Evolutionary conservation across 2,797 vertebrate genomes (phyloP).

Genomic region (Tenualosa thibaudeaui): DNA sequence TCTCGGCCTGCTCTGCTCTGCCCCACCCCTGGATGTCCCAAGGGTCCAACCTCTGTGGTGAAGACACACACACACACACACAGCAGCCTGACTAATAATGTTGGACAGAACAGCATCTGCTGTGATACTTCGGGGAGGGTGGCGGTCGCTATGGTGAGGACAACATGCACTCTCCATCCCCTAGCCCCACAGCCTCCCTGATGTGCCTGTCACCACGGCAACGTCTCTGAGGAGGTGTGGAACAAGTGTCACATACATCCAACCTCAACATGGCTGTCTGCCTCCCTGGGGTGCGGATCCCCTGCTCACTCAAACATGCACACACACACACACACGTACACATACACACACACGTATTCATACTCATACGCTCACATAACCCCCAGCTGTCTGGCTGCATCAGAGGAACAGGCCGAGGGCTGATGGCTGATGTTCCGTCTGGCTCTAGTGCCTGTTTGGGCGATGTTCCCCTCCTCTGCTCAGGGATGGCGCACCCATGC

Average conservation of each 20-base stretch:
- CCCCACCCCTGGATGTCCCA: not conserved
- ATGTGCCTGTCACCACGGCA: conserved; percentile 66
- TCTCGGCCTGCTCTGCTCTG: not conserved
- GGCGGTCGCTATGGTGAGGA: not conserved
- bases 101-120: conserved; percentile 71
- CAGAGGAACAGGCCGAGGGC: not conserved
- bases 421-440: conserved; percentile 25
- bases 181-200: conserved; percentile 69
- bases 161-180: not conserved
- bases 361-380: not conserved
- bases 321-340: not conserved
- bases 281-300: not conserved
- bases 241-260: conserved; percentile 26
- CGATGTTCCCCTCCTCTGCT: not conserved
- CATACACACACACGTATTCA: not conserved
- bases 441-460: conserved; percentile 5
- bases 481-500: not conserved
- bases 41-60: conserved; percentile 5
- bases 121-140: conserved; percentile 53
- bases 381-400: conserved; percentile 17
- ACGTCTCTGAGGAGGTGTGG: conserved; percentile 1
- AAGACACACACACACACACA: conserved; percentile 9
- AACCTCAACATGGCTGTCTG: conserved; percentile 5
- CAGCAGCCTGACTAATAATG: conserved; percentile 52
- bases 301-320: not conserved